phyloP scores from a whole-genome alignment of 1,140 invertebrate genomes.

The Scaptomyza hsui region DNA sequence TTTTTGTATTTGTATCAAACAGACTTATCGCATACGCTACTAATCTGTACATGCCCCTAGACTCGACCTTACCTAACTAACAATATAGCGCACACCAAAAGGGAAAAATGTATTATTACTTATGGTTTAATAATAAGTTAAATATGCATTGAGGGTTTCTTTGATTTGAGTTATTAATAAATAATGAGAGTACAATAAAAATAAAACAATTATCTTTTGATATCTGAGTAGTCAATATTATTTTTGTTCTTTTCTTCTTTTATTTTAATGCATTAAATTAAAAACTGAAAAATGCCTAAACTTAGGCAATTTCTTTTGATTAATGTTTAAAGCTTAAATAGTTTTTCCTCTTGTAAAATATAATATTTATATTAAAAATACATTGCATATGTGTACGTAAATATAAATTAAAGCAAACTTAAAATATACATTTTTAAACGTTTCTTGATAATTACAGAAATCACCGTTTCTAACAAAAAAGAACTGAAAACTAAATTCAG shows the following conservation, averaged over 20 bases:
- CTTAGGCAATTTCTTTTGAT: slow-evolving; percentile 62
- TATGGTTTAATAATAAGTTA: slow-evolving; percentile 13
- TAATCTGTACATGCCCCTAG: slow-evolving; percentile 37
- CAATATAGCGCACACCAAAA: slow-evolving; percentile 60
- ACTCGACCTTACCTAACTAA: slow-evolving; percentile 53
- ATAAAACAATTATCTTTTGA: slow-evolving; percentile 44
- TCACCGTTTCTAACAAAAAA: slow-evolving; percentile 40
- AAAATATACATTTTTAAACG: slow-evolving; percentile 25
- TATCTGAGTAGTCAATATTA: slow-evolving; percentile 50
- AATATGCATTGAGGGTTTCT: slow-evolving; percentile 4
- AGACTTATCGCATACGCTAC: slow-evolving; percentile 37
- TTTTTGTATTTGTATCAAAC: slow-evolving; percentile 43
- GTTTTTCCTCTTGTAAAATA: slow-evolving; percentile 56
- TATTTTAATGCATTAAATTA: slow-evolving; percentile 47
- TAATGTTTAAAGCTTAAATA: slow-evolving; percentile 76
- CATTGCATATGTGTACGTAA: slow-evolving; percentile 41
- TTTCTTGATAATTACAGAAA: slow-evolving; percentile 48
- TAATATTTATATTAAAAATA: slow-evolving; percentile 39
- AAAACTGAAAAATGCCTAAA: slow-evolving; percentile 52
- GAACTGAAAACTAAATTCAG: slow-evolving; percentile 47
- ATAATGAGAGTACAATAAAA: slow-evolving; percentile 17
- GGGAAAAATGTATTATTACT: slow-evolving; percentile 16
- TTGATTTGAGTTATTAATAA: background rate
- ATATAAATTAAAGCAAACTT: slow-evolving; percentile 62
- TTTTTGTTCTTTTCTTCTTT: slow-evolving; percentile 20